Evolutionary conservation across 2,888 invertebrate species (phyloP), one percentile per base, ranked within the genome.

Genomic region (Pachydiplax longipennis): DNA sequence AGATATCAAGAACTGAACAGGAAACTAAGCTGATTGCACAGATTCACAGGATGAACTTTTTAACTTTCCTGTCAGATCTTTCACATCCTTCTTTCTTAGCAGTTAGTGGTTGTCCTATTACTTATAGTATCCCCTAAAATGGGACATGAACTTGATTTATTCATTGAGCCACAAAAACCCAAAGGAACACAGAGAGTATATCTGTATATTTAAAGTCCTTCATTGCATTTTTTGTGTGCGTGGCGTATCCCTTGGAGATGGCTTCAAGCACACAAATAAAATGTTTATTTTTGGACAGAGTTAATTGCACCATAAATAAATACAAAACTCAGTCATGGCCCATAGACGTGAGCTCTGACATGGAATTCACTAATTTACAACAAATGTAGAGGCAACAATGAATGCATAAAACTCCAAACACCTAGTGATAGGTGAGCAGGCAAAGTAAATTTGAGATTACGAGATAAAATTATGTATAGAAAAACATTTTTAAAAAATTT

Each of bases 221-320:
- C 25, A 31, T 73, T 73, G 31, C 25, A 87, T 87, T 65, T 87
- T 58, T 31, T 83, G 83, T 65, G 31, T n/a, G 61, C 35, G 5
- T 6, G 61, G 87, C 87, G 13, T 4, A 87, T 65, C 87, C 61
- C 87, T 87, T 87, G 87, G 87, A 87, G 61, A 25, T 61, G 15
- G 87, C 61, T 61, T 61, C 13, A 35, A 10, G n/a, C 58, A 87
- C 87, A 87, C 61, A 87, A 87, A 61, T 87, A n/a, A 61, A 37
- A 35, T 13, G 31, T 87, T 65, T 25, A 61, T 61, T 83, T 83
- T 37, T 87, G 87, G 87, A 87, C 87, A 87, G 61, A 87, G 61
- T 87, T 31, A 83, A 87, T 87, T 87, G 87, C 87, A 87, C 61
- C 87, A 12, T 87, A 87, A 87, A 87, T 61, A 87, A 87, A 87